These are phyloP conservation scores for Bovichtus diacanthus DNA, from an alignment of 2,797 vertebrate species.

Conservation along the genomic window DNA sequence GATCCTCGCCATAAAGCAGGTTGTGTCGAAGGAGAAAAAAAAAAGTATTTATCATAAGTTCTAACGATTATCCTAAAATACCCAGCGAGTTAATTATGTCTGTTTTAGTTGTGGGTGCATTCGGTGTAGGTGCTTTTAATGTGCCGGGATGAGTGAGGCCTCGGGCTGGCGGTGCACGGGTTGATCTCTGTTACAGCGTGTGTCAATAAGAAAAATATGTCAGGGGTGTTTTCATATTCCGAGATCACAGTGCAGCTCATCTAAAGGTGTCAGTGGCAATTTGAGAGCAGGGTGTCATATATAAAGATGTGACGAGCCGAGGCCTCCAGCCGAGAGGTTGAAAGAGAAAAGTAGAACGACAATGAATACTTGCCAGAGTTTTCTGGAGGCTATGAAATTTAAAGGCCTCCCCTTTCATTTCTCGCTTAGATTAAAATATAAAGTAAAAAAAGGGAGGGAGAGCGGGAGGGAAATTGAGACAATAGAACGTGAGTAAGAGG, in stretches of 20 bases:
- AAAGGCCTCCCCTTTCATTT: slow-evolving; percentile 85
- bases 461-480: slow-evolving; percentile 47
- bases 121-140: slow-evolving; percentile 39
- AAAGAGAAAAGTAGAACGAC: slow-evolving; percentile 84
- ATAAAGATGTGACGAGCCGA: slow-evolving; percentile 89
- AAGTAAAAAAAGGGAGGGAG: slow-evolving; percentile 24
- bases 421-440: slow-evolving; percentile 87
- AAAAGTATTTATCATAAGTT: slow-evolving; percentile 73
- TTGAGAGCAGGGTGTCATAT: slow-evolving; percentile 89
- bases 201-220: slow-evolving; percentile 88
- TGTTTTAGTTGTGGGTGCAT: slow-evolving; percentile 42
- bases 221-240: slow-evolving; percentile 87
- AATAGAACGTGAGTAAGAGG: slow-evolving; percentile 38
- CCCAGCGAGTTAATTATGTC: slow-evolving; percentile 68
- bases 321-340: slow-evolving; percentile 88
- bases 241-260: slow-evolving; percentile 88
- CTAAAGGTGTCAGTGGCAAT: slow-evolving; percentile 90
- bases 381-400: slow-evolving; percentile 87
- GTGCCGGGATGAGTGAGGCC: slow-evolving; percentile 41
- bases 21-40: slow-evolving; percentile 38
- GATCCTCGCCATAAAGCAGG: slow-evolving; percentile 75
- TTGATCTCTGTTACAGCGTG: slow-evolving; percentile 75
- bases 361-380: slow-evolving; percentile 88
- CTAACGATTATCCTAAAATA: slow-evolving; percentile 73
- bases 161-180: slow-evolving; percentile 41